Conservation (phyloP, 1,140 invertebrate species). For the Paramacrobiotus metropolitanus region DNA sequence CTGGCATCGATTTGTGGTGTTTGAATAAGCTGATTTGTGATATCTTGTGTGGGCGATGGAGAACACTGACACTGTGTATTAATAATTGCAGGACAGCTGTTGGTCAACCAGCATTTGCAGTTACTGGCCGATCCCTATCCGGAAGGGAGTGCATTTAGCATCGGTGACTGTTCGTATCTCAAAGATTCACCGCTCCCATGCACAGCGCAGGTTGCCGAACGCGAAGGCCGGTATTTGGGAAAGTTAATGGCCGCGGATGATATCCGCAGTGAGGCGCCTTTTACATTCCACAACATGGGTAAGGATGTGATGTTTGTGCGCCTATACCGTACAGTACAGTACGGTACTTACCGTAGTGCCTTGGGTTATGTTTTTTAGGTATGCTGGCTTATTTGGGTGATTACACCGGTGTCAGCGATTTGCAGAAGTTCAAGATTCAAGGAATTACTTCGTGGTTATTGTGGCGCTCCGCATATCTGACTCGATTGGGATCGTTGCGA, state of each 20-base stretch:
- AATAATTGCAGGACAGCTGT: constrained; percentile 16
- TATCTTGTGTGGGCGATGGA: too few species aligned
- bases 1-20: constrained; percentile 1
- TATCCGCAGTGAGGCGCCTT: constrained; percentile 13
- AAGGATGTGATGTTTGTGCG: background rate
- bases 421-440: constrained; percentile 21
- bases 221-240: constrained; percentile 22
- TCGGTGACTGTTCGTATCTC: constrained; percentile 22
- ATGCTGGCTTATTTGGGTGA: constrained; percentile 26
- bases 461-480: constrained; percentile 25
- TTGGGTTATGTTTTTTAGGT: constrained; percentile 14
- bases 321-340: background rate
- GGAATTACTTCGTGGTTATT: constrained; percentile 22
- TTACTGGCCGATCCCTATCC: constrained; percentile 14
- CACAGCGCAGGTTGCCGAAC: constrained; percentile 24
- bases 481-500: constrained; percentile 20
- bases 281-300: constrained; percentile 18
- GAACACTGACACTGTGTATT: too few species aligned
- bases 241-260: constrained; percentile 15
- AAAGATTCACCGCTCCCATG: constrained; percentile 17
- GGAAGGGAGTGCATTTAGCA: constrained; percentile 15
- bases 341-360: too few species aligned
- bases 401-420: constrained; percentile 22
- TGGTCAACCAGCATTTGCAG: constrained; percentile 17
- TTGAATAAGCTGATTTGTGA: background rate